Conservation (phyloP, 2,113 vertebrate species). For the Tetrax tetrax region DNA sequence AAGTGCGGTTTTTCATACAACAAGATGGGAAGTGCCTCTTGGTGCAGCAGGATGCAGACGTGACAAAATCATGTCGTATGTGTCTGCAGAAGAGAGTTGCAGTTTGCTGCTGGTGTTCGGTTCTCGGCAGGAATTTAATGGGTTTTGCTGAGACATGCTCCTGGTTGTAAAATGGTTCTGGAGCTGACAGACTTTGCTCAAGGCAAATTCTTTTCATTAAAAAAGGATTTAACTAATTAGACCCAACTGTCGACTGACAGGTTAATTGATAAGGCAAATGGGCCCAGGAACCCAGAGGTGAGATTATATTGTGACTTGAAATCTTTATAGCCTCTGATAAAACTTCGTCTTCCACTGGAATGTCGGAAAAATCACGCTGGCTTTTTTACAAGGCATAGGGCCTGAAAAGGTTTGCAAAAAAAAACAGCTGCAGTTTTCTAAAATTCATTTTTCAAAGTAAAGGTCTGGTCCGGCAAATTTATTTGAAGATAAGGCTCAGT, state of each 20-base stretch:
- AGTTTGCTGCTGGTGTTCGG: not conserved
- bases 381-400: not conserved
- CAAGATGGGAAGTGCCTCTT: not conserved
- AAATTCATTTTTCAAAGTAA: not conserved
- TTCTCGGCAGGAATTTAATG: constrained; percentile 29
- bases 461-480: not conserved
- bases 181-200: constrained; percentile 54
- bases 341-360: not conserved
- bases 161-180: not conserved
- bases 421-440: not conserved
- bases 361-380: not conserved
- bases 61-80: rapidly evolving
- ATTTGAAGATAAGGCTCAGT: not conserved
- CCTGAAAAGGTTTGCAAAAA: not conserved
- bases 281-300: constrained; percentile 28
- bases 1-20: not conserved
- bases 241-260: constrained; percentile 45
- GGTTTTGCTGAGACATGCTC: constrained; percentile 39
- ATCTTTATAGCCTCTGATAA: constrained; percentile 2
- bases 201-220: constrained; percentile 73
- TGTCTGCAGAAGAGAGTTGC: not conserved
- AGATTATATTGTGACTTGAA: constrained; percentile 26
- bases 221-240: constrained; percentile 72
- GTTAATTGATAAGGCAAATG: constrained; percentile 72
- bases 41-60: not conserved